phyloP scores from a whole-genome alignment of 2,888 invertebrate species.

The Cephus sareptanus region DNA sequence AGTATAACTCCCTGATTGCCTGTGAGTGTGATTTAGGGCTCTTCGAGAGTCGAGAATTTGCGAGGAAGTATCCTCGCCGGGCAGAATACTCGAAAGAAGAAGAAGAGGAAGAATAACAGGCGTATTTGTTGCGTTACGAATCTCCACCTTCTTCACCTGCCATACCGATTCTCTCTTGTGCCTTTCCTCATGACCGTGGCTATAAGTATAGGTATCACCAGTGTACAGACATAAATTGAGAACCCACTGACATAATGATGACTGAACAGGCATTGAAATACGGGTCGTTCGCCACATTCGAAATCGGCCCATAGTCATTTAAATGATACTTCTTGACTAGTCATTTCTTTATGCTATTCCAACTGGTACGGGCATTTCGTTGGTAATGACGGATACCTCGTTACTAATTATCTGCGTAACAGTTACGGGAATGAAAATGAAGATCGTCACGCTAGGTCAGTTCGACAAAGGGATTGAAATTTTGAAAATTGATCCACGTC shows the following conservation, averaged over 20 bases:
- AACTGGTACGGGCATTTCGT: not conserved
- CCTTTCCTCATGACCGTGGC: not conserved
- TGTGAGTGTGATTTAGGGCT: conserved; percentile 18
- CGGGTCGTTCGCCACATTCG: not conserved
- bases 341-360: not conserved
- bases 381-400: not conserved
- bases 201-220: not conserved
- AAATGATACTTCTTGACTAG: not conserved
- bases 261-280: conserved; percentile 21
- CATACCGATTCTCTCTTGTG: not conserved
- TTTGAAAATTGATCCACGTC: not conserved
- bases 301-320: not conserved
- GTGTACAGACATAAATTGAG: conserved; percentile 39
- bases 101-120: not conserved
- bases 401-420: not conserved
- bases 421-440: not conserved
- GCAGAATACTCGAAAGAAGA: not conserved
- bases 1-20: conserved; percentile 19
- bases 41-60: conserved; percentile 14
- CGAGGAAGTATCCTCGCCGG: conserved; percentile 6
- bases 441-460: not conserved
- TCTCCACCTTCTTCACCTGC: conserved; percentile 8
- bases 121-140: not conserved
- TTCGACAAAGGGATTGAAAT: not conserved
- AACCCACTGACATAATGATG: conserved; percentile 40